Base-by-base conservation (phyloP, 2,113 vertebrate genomes). In the Archocentrus centrarchus region DNA sequence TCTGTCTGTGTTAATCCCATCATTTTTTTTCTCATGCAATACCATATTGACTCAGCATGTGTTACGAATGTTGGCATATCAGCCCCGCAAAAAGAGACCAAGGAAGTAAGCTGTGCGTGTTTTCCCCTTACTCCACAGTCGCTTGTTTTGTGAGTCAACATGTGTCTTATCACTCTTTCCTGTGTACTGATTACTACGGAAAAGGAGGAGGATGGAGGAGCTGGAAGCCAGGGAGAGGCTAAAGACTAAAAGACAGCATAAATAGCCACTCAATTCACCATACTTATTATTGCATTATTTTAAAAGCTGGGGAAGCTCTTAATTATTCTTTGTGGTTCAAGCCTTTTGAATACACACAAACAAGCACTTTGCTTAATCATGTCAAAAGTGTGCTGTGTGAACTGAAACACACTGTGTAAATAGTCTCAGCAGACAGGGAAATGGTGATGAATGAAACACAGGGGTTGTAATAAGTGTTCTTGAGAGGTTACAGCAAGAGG, bases 111-210 rank as follows among this genome's bases (percentile, higher is more conserved):
- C 68, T 44, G 32, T 59, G 47, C 2, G 1, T 55, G n/a, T 78
- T 77, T 78, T 77, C 62, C 80, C 79, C 80, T 89, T 68, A 82
- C 68, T 68, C 60, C 77, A 84, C 92, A 93, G 95, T 94, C 93
- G 89, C 62, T 50, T 24, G 27, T 82, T 77, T 84, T 93, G 88
- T 92, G 89, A 94, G 90, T 93, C 91, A 92, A 93, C 82, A 86
- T 83, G 86, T 75, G 79, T 86, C 91, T 93, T 93, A 92, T 95
- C 90, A 81, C 75, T 22, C 59, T 88, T 95, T 95, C 93, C 93
- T 95, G 91, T 93, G 82, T 82, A 39, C 92, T 89, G 88, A 95
- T 93, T 89, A 85, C 73, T 53, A 11, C 60, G 84, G 83, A 83
- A 82, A 82, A 84, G 47, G 81, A 92, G 77, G 85, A 79, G 76